Conservation (phyloP, 2,113 vertebrate genomes). For the Pachycephala philippinensis region DNA sequence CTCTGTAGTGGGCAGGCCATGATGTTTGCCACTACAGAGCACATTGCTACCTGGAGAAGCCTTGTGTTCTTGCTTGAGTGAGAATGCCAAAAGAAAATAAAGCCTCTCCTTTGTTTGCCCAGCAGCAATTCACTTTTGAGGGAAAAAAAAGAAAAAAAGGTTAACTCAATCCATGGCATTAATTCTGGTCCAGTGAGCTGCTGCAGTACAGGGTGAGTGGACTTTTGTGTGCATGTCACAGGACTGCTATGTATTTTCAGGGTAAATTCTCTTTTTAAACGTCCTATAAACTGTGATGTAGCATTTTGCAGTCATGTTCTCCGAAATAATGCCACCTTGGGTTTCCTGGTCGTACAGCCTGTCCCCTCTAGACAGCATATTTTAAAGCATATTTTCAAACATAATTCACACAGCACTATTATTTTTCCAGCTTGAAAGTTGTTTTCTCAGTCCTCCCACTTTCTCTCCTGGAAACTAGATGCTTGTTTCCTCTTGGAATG, state of each 20-base stretch:
- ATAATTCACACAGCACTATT: background rate
- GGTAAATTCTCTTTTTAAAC: background rate
- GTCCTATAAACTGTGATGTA: background rate
- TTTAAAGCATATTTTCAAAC: background rate
- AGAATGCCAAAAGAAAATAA: background rate
- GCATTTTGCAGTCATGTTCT: background rate
- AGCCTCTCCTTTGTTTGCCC: background rate
- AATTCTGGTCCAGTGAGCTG: background rate
- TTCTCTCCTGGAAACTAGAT: background rate
- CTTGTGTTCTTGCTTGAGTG: background rate
- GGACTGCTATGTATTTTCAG: background rate
- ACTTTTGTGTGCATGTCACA: fast-evolving
- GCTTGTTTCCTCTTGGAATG: background rate
- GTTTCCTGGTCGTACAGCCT: background rate
- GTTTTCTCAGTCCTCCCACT: background rate
- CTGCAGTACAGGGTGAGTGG: background rate
- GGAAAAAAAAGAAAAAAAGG: background rate
- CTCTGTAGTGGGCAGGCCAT: background rate
- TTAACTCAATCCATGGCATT: background rate
- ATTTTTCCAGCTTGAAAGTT: background rate
- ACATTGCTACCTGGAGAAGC: background rate
- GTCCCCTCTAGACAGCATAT: background rate
- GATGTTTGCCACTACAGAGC: background rate
- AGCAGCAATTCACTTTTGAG: background rate
- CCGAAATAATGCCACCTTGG: background rate